Base-by-base conservation (phyloP, 2,113 vertebrate species). In the Macroglossus sobrinus region DNA sequence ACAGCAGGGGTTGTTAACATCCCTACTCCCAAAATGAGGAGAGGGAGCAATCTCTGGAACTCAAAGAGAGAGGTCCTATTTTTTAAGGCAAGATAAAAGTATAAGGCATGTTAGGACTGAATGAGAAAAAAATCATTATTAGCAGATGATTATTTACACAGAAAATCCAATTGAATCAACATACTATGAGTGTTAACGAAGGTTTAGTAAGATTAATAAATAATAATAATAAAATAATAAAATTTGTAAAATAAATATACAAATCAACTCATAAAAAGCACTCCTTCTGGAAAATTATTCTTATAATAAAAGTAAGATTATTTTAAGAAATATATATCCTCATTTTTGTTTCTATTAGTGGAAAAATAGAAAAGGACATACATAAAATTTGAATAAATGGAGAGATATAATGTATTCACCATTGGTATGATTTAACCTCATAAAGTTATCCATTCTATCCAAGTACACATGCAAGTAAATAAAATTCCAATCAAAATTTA, bases 311-410 rank as follows among this genome's bases (percentile, higher is more conserved):
- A 93, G 47, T 84, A 91, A 75, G 26, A n/a, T 85, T 91, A 87
- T 71, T 92, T 74, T 53, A 82, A 93, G 9, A 79, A 68, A 35
- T 19, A 47, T 22, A 74, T 93, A 59, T 87, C 9, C 38, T 80
- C 21, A 35, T 75, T 43, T 50, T 71, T 57, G 13, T 94, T 80
- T 89, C 15, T 30, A 66, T 86, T 78, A 68, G 33, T 82, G 71
- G 40, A 72, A 91, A 50, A 81, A 43, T 64, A 64, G 80, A 40
- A 93, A 69, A 81, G 6, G 11, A 47, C 15, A 53, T 79, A 89
- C 63, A 50, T 78, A 91, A 64, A 78, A 95, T 85, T 38, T 91
- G 66, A 91, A 74, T 47, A 68, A 80, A 53, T 89, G 28, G n/a
- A 26, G 21, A 92, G 1, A 63, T 22, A 59, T 53, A 59, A 15